Conservation (phyloP, 1,140 invertebrate species). For the Ylistrum balloti region DNA sequence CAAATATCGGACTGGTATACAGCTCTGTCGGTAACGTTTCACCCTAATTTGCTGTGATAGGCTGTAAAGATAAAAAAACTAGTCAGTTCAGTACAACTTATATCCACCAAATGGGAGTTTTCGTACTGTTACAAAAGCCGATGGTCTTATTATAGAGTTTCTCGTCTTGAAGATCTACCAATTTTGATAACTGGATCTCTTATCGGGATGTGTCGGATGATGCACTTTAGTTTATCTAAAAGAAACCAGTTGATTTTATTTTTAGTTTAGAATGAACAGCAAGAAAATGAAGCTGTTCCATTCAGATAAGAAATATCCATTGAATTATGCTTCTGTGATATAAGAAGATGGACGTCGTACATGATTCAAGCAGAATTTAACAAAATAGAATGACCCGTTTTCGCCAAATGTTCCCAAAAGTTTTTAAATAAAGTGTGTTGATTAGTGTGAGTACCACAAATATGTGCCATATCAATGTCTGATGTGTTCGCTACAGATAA, state of each 20-base stretch:
- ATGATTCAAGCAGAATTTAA: not conserved
- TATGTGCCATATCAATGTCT: no score
- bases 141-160: not conserved
- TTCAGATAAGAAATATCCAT: not conserved
- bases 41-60: constrained; percentile 15
- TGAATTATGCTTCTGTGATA: not conserved
- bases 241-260: no score
- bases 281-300: not conserved
- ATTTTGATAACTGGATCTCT: not conserved
- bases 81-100: not conserved
- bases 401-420: no score
- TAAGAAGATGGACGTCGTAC: not conserved
- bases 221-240: no score
- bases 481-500: no score
- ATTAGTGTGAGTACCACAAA: no score
- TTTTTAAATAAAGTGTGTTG: no score
- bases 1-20: not conserved
- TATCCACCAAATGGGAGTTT: not conserved
- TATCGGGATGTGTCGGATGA: not conserved
- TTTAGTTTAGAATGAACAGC: not conserved
- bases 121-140: not conserved
- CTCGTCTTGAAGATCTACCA: not conserved
- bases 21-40: not conserved
- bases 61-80: not conserved
- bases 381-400: no score